Evolutionary conservation across 2,888 invertebrate genomes (phyloP), one percentile per base, ranked within the genome.

Genomic region (Acrobasis consociella): DNA sequence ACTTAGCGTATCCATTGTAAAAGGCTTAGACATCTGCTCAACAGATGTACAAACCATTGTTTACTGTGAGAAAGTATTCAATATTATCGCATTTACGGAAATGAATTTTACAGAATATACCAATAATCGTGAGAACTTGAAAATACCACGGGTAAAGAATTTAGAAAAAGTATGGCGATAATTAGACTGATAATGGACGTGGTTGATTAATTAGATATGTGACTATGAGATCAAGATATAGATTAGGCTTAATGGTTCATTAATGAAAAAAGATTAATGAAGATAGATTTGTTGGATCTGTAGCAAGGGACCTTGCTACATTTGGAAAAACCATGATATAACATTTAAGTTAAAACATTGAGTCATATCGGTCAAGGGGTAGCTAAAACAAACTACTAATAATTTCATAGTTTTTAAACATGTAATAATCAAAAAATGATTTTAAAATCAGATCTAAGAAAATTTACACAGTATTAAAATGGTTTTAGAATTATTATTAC

Each of bases 11-110:
- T 15, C n/a, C 15, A 49, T 37, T 58, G 31, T 49, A 37, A 49
- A 31, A 16, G 58, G 5, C 22, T 49, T 58, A 49, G 46, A 58
- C 58, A 58, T 58, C 58, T 58, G 58, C 46, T n/a, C 10, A 31
- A 46, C 58, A 58, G 58, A 58, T 58, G 58, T 9, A 49, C 31
- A 7, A 10, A 31, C 58, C 3, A 58, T 58, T 58, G 58, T 52
- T 52, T 52, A 16, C 52, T 22, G 52, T 52, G 52, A 31, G 52
- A 52, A 52, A 52, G 22, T 22, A 22, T 52, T 52, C 13, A 52
- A 52, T 1, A 5, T 11, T 52, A 17, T 52, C 17, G 31, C 52
- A 52, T 31, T 58, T 58, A 46, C 46, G n/a, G 16, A 58, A 58
- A n/a, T 31, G 5, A 49, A 2, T 16, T 15, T 13, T 39, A 5